Percentiles rank a stretch among this genome's conserved stretches.
These are phyloP conservation scores for Heptranchias perlo DNA, from an alignment of 2,113 vertebrate genomes.

Conservation along the genomic window DNA sequence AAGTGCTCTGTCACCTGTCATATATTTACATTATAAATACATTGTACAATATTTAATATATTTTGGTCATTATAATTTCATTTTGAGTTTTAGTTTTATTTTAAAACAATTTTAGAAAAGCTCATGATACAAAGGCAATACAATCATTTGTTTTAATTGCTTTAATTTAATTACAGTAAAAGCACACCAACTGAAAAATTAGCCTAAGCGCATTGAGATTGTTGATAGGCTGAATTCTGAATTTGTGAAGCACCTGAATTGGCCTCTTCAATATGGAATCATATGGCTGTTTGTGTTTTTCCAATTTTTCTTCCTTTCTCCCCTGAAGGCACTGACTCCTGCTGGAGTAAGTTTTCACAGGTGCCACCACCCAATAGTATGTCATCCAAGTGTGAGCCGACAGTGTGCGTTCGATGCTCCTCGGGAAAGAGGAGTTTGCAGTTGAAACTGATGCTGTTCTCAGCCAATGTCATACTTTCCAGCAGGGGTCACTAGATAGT, in stretches of 20 bases:
- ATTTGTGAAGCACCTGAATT: not conserved
- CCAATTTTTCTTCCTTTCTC: not conserved
- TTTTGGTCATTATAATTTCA: no score
- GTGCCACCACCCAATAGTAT: not conserved
- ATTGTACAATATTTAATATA: not conserved
- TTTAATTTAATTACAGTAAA: not conserved
- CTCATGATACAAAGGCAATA: not conserved
- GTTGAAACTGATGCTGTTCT: not conserved
- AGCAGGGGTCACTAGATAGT: not conserved
- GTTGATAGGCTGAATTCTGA: not conserved
- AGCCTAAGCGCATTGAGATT: not conserved
- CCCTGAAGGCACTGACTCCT: not conserved
- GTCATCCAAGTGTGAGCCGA: not conserved
- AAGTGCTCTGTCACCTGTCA: not conserved
- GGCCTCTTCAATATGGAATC: not conserved
- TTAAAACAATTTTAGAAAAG: not conserved
- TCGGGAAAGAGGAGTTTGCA: not conserved
- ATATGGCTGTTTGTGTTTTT: not conserved
- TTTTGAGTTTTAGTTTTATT: not conserved
- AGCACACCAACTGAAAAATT: not conserved
- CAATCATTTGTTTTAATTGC: not conserved
- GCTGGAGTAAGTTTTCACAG: not conserved
- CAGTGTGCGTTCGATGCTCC: not conserved
- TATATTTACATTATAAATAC: not conserved
- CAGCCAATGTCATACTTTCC: not conserved